phyloP scores from a whole-genome alignment of 2,888 invertebrate genomes.

The Leptinotarsa rubiginosa region DNA sequence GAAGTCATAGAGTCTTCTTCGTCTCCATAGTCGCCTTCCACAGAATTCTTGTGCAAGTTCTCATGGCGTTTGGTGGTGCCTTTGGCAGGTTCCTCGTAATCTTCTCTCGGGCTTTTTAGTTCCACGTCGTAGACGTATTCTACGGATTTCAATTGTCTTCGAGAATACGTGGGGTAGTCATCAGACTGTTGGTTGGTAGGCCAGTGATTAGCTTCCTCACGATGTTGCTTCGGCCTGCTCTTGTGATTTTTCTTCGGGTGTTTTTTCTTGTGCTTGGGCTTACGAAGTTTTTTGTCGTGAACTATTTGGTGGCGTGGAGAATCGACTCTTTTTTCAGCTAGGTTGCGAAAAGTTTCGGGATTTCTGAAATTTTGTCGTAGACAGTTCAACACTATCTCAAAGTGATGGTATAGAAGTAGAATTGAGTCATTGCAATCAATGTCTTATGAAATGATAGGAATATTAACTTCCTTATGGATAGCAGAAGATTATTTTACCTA shows the following conservation, averaged over 20 bases:
- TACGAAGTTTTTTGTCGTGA: neutral
- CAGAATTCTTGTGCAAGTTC: constrained; percentile 35
- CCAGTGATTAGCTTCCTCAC: constrained; percentile 10
- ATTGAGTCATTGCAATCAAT: too few relatives aligned
- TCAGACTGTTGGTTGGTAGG: constrained; percentile 18
- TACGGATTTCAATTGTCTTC: constrained; percentile 43
- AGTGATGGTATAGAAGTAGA: neutral
- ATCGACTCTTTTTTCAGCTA: neutral
- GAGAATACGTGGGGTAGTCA: constrained; percentile 41
- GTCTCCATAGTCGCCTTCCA: constrained; percentile 53
- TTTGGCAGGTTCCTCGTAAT: constrained; percentile 23
- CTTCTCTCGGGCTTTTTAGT: constrained; percentile 36
- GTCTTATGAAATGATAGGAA: too few relatives aligned
- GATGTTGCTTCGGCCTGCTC: neutral
- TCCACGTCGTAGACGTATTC: constrained; percentile 47
- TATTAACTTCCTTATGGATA: too few relatives aligned
- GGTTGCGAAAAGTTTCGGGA: neutral
- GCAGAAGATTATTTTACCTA: too few relatives aligned
- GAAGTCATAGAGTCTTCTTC: constrained; percentile 49
- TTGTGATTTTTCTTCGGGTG: constrained; percentile 21
- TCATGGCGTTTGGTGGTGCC: constrained; percentile 25
- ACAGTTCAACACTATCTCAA: neutral
- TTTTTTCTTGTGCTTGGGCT: constrained; percentile 7
- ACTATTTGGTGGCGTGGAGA: neutral
- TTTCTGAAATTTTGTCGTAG: neutral